Evolutionary conservation across 2,888 invertebrate species (phyloP), one percentile per base, ranked within the genome.

Genomic region (Antheraea assamensis): DNA sequence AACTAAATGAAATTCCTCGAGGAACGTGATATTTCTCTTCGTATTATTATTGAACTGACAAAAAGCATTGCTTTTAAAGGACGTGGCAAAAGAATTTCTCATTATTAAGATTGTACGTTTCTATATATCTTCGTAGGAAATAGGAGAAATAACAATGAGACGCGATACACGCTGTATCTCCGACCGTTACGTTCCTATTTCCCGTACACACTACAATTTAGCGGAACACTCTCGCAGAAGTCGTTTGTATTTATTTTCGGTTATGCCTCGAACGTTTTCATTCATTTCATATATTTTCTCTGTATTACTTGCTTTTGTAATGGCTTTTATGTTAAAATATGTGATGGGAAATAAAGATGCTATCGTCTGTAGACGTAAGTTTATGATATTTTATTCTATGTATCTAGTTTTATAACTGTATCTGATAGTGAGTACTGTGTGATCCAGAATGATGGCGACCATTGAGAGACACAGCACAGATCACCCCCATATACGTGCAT

Each of bases 231-330:
- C 61, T 27, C 27, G 27, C 61, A 61, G 27, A 61, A 61, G 61
- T 61, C 61, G 61, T 61, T 27, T 61, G 61, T 61, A 30, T 61
- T 61, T 61, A 66, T 68, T 68, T 68, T 68, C 68, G 68, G 66
- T 68, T 68, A 68, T 35, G 19, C 7, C 68, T 68, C 68, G 68
- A 68, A 68, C 35, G 17, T 61, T 61, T 17, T 27, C 61, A 27
- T 61, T 61, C 27, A 61, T 61, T 27, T 61, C 61, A 61, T 61
- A 61, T 27, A 27, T 61, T 61, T 42, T 5, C 27, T 61, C 17
- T 61, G 27, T 61, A 27, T 61, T 61, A 61, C 27, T 61, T 27
- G 61, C 61, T 27, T 61, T 27, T 61, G 27, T 61, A 61, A 61
- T 61, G 27, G 27, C 61, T 61, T 61, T 61, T 30, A 61, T 61